Conservation (phyloP, 1,140 invertebrate species). For the Bombus soroeensis region DNA sequence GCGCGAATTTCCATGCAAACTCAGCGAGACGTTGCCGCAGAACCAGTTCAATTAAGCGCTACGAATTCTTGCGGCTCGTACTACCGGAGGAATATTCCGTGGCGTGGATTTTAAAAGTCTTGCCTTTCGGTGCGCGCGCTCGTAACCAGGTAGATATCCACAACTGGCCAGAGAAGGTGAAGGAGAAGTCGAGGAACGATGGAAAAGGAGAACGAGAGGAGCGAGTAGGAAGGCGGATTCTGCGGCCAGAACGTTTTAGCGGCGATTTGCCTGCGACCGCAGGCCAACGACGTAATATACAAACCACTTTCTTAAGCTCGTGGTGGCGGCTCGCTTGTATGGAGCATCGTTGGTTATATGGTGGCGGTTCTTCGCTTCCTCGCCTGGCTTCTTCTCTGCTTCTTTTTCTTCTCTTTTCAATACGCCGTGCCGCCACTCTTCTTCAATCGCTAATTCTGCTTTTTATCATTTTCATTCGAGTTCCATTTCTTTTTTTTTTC, state of each 20-base stretch:
- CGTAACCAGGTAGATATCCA: slow-evolving; percentile 45
- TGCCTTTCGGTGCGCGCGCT: slow-evolving; percentile 42
- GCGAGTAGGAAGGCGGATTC: slow-evolving; percentile 40
- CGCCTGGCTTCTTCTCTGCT: not conserved
- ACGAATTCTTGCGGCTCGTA: slow-evolving; percentile 48
- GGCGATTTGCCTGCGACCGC: slow-evolving; percentile 79
- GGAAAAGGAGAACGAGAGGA: not conserved
- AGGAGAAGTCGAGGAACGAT: not conserved
- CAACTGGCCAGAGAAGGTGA: slow-evolving; percentile 10
- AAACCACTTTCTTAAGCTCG: slow-evolving; percentile 78
- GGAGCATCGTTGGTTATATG: slow-evolving; percentile 61
- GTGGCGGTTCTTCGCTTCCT: slow-evolving; percentile 52
- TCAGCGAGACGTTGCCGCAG: not conserved
- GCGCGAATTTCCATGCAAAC: slow-evolving; percentile 7
- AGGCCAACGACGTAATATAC: slow-evolving; percentile 79
- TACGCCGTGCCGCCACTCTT: not conserved
- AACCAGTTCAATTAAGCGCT: slow-evolving; percentile 51
- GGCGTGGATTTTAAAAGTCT: slow-evolving; percentile 10
- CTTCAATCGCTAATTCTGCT: not conserved
- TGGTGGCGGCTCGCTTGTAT: slow-evolving; percentile 63
- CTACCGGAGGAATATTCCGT: slow-evolving; percentile 34
- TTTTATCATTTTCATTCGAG: not conserved
- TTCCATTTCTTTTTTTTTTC: not conserved
- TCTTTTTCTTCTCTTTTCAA: not conserved
- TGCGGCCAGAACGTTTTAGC: slow-evolving; percentile 79